These are phyloP conservation scores for Hydrotaea cyrtoneurina DNA, from an alignment of 2,888 invertebrate genomes.

Conservation along the genomic window DNA sequence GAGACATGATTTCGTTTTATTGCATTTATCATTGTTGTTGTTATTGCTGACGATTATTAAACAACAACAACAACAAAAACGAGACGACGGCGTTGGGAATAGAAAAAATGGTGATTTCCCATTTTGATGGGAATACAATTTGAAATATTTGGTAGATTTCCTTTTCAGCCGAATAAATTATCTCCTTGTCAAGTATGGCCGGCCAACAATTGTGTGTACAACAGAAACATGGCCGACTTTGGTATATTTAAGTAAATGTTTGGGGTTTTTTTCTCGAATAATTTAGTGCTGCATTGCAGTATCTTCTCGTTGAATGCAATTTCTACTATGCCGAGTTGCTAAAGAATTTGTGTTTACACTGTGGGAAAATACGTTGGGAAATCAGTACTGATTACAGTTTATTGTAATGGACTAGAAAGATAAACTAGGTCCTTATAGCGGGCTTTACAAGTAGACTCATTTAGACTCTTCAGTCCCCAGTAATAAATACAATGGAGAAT, in stretches of 20 bases:
- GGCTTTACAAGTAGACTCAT: too few relatives aligned
- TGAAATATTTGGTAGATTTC: background rate
- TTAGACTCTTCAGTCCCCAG: too few relatives aligned
- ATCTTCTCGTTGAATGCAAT: too few relatives aligned
- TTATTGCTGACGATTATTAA: background rate
- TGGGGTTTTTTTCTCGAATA: background rate
- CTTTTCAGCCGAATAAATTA: background rate
- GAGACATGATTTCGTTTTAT: slow-evolving; percentile 62
- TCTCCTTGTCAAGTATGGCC: background rate
- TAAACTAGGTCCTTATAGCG: too few relatives aligned
- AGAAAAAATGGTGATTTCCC: slow-evolving; percentile 1
- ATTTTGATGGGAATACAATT: slow-evolving; percentile 45
- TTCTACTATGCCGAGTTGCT: too few relatives aligned
- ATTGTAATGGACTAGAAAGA: too few relatives aligned
- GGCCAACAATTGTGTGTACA: background rate
- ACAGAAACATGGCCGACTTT: background rate
- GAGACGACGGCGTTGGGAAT: slow-evolving; percentile 41
- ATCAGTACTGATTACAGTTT: too few relatives aligned
- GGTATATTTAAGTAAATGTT: background rate
- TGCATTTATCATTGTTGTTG: slow-evolving; percentile 21
- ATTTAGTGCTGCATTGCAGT: too few relatives aligned
- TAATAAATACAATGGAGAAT: too few relatives aligned
- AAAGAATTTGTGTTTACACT: too few relatives aligned
- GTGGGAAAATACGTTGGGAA: too few relatives aligned
- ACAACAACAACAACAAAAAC: slow-evolving; percentile 20